phyloP scores from a whole-genome alignment of 2,888 invertebrate genomes.

The Gari tellinella region DNA sequence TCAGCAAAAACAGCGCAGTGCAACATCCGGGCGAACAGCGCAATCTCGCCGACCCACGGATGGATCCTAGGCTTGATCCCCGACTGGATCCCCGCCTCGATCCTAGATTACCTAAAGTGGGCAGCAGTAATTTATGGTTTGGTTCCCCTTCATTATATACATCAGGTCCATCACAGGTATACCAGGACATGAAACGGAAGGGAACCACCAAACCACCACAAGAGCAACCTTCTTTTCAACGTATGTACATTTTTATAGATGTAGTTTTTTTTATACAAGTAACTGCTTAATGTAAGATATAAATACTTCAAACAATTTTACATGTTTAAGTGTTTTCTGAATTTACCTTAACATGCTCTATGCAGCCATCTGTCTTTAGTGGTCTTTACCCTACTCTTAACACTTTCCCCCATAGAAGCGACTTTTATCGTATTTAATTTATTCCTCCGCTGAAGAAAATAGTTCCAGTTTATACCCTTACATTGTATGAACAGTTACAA shows the following conservation, averaged over 20 bases:
- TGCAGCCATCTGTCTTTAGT: too few species aligned
- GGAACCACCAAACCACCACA: constrained; percentile 14
- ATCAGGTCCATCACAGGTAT: constrained; percentile 60
- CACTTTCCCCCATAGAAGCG: too few species aligned
- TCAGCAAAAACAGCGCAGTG: constrained; percentile 61
- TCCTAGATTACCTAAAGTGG: constrained; percentile 65
- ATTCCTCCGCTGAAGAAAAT: too few species aligned
- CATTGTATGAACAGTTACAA: too few species aligned
- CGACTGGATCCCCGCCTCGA: constrained; percentile 46
- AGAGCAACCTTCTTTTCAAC: constrained; percentile 34
- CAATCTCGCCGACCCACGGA: constrained; percentile 28
- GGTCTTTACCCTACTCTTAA: too few species aligned
- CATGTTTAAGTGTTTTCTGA: too few species aligned
- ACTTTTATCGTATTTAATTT: too few species aligned
- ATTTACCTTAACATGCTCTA: too few species aligned
- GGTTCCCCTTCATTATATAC: constrained; percentile 70
- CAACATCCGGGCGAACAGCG: constrained; percentile 43
- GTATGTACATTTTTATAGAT: constrained; percentile 1
- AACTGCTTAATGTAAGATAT: too few species aligned
- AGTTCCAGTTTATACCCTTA: too few species aligned
- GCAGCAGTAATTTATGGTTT: constrained; percentile 74
- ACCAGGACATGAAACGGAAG: constrained; percentile 58
- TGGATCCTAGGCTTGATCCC: constrained; percentile 55
- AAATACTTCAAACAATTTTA: too few species aligned
- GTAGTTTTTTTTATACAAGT: background rate